Evolutionary conservation across 2,888 invertebrate genomes (phyloP), one percentile per base, ranked within the genome.

Genomic region (Hedychridium roseum): DNA sequence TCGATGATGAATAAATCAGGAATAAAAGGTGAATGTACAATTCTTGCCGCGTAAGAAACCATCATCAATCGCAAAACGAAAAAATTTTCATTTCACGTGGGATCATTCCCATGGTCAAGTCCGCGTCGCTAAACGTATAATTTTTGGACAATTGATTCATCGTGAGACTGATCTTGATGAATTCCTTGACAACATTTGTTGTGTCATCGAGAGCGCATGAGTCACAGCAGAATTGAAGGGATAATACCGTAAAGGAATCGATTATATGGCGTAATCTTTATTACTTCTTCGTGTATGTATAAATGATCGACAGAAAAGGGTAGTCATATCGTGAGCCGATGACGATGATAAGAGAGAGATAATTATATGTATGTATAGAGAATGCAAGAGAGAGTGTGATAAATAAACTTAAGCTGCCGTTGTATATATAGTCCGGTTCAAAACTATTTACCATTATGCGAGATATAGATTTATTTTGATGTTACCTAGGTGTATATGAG

Each of bases 401-500:
- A 18, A 38, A 18, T 35, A 11, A 40, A 27, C 32, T 67, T 65
- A 66, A 57, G 59, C 60, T 57, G 59, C 54, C 34, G 48, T 59
- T 50, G 54, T 71, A 71, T 71, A 71, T 47, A 71, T 71, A 68
- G 57, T 49, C 47, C 57, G 54, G 50, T 60, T 64, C 55, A 57
- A 66, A 69, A 69, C 59, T 70, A 71, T n/a, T 69, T 70, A 68
- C 68, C 66, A 73, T 69, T 67, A 52, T 49, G 62, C 60, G 68
- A 68, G 64, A 70, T 68, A 78, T 76, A 78, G 75, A 78, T 78
- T 78, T 78, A 78, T 78, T 78, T 77, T 76, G 72, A 76, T 74
- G 78, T 78, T 78, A 76, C 75, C 77, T 78, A 77, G 76, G 67
- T 77, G 69, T 76, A 76, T 70, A 70, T 59, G 60, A 41, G 41